Conservation (phyloP, 2,888 invertebrate species). For the Blastobasis lacticolella region DNA sequence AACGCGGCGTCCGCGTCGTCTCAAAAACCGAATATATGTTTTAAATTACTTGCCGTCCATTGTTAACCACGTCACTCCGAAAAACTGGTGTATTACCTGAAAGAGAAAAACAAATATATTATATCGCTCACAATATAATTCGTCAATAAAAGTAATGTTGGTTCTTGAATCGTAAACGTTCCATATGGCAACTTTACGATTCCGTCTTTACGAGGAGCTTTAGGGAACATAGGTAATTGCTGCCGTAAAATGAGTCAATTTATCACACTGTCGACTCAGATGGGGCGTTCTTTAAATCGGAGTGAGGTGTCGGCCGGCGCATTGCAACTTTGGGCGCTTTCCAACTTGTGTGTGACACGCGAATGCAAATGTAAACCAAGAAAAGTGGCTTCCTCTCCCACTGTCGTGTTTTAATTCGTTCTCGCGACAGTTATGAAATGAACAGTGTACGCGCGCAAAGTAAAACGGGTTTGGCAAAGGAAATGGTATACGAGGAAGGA, state of each 20-base stretch:
- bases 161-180: conserved; percentile 23
- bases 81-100: conserved; percentile 22
- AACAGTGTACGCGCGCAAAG: too few species aligned
- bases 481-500: too few species aligned
- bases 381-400: too few species aligned
- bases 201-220: conserved; percentile 15
- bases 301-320: conserved; percentile 2
- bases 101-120: conserved; percentile 23
- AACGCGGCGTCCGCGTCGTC: too few species aligned
- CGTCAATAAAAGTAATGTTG: conserved; percentile 22
- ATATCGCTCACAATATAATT: conserved; percentile 17
- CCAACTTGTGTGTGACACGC: too few species aligned
- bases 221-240: conserved; percentile 12
- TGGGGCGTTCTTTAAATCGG: background rate
- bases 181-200: conserved; percentile 21
- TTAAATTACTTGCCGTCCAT: too few species aligned
- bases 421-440: too few species aligned
- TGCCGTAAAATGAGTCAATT: conserved; percentile 11
- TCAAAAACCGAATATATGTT: too few species aligned
- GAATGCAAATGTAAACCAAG: too few species aligned
- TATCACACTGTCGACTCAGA: conserved; percentile 6
- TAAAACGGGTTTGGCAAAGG: too few species aligned
- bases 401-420: too few species aligned
- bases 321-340: too few species aligned
- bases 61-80: background rate